These are phyloP conservation scores for Lordiphosa fenestrarum DNA, from an alignment of 2,888 invertebrate genomes.

Conservation along the genomic window DNA sequence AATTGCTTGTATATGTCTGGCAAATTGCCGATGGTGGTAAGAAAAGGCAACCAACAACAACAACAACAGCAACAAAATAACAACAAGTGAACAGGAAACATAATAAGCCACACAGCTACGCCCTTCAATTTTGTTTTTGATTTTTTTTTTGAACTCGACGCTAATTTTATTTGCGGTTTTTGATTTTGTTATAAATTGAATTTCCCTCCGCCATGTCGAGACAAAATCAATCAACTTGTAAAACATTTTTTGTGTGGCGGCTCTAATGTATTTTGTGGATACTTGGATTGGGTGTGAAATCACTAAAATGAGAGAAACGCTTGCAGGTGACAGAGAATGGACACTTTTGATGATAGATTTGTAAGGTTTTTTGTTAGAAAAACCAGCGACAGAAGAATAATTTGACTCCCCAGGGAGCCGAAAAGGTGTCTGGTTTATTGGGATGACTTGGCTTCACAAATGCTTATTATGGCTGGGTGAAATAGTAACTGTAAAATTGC, in stretches of 20 bases:
- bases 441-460: too few relatives aligned
- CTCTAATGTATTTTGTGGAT: slow-evolving; percentile 51
- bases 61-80: slow-evolving; percentile 15
- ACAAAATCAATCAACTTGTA: slow-evolving; percentile 57
- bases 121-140: slow-evolving; percentile 58
- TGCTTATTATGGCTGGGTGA: too few relatives aligned
- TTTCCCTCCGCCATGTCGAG: slow-evolving; percentile 36
- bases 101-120: slow-evolving; percentile 60
- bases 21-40: slow-evolving; percentile 12
- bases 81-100: slow-evolving; percentile 49
- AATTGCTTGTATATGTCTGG: slow-evolving; percentile 43
- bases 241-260: slow-evolving; percentile 21
- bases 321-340: too few relatives aligned
- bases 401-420: too few relatives aligned
- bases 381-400: too few relatives aligned
- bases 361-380: too few relatives aligned
- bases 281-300: slow-evolving; percentile 38
- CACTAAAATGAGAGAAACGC: slow-evolving; percentile 30
- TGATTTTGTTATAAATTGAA: slow-evolving; percentile 62
- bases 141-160: slow-evolving; percentile 36
- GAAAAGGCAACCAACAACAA: slow-evolving; percentile 1
- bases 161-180: slow-evolving; percentile 71
- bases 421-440: too few relatives aligned
- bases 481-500: too few relatives aligned
- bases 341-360: too few relatives aligned